These are phyloP conservation scores for Mya arenaria DNA, from an alignment of 1,140 invertebrate species.

Conservation along the genomic window DNA sequence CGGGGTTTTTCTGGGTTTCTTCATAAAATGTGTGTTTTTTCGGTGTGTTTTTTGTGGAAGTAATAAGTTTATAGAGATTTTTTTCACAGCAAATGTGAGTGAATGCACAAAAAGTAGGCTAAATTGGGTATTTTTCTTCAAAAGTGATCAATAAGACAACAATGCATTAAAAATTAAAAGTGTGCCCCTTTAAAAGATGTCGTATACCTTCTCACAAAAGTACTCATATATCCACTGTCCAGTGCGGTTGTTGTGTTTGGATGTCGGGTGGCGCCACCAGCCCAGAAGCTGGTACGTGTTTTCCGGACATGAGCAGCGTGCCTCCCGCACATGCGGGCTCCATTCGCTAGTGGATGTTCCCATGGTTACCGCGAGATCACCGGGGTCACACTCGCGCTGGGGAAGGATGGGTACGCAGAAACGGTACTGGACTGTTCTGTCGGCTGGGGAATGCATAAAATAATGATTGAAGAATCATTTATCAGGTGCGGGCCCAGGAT, in stretches of 20 bases:
- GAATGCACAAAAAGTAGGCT: background rate
- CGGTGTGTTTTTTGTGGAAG: background rate
- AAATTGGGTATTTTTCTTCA: background rate
- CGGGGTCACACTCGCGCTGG: constrained; percentile 39
- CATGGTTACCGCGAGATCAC: constrained; percentile 61
- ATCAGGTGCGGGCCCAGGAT: background rate
- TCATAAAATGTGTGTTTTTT: background rate
- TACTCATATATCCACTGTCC: constrained; percentile 67
- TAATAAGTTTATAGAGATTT: background rate
- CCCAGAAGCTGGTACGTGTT: constrained; percentile 60
- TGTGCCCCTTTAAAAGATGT: background rate
- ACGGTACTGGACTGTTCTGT: constrained; percentile 65
- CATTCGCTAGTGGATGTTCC: constrained; percentile 61
- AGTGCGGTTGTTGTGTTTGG: constrained; percentile 45
- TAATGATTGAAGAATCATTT: too few species aligned
- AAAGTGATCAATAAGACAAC: background rate
- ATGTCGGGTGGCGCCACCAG: constrained; percentile 55
- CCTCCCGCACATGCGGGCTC: constrained; percentile 57
- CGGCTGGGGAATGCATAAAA: constrained; percentile 37
- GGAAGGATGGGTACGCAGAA: constrained; percentile 60
- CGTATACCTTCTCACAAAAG: constrained; percentile 62
- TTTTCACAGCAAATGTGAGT: background rate
- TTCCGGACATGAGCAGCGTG: constrained; percentile 60
- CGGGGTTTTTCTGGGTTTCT: too few species aligned
- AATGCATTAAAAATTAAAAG: background rate